A percentile compares a stretch with the other conserved stretches of the same genome.
Conservation (phyloP, 1,140 invertebrate species). For the Aphis gossypii region DNA sequence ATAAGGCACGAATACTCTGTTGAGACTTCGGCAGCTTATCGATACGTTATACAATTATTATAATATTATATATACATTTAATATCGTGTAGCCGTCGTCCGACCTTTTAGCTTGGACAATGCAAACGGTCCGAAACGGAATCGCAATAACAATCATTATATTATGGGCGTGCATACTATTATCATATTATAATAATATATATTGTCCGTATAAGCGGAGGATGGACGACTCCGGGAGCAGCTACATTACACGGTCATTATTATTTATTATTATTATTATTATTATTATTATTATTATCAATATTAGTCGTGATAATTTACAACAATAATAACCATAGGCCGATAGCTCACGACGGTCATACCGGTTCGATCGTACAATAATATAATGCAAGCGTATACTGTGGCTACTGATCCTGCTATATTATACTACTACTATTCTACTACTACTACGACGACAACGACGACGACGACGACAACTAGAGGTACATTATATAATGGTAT, state of each 20-base stretch:
- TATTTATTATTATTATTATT: constrained; percentile 2
- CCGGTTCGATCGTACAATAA: not conserved
- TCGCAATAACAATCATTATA: constrained; percentile 13
- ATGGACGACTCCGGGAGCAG: not conserved
- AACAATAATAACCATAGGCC: not conserved
- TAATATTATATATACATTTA: not conserved
- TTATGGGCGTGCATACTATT: not conserved
- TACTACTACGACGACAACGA: not conserved
- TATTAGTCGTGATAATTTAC: constrained; percentile 36
- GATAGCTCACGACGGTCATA: constrained; percentile 3
- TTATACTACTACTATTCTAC: not conserved
- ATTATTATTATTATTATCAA: not conserved
- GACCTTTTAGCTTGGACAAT: not conserved
- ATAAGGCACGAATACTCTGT: not conserved
- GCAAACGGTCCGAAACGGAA: not conserved
- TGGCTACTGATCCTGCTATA: not conserved
- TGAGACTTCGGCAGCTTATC: not conserved
- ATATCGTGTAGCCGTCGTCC: not conserved
- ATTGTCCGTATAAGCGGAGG: not conserved
- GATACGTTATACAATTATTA: not conserved
- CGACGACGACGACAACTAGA: not conserved
- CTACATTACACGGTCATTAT: not conserved
- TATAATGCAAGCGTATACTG: not conserved
- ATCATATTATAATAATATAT: constrained; percentile 3
- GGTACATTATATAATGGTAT: not conserved